Evolutionary conservation across 2,888 invertebrate species (phyloP), one percentile per base, ranked within the genome.

Genomic region (Uloborus plumipes): DNA sequence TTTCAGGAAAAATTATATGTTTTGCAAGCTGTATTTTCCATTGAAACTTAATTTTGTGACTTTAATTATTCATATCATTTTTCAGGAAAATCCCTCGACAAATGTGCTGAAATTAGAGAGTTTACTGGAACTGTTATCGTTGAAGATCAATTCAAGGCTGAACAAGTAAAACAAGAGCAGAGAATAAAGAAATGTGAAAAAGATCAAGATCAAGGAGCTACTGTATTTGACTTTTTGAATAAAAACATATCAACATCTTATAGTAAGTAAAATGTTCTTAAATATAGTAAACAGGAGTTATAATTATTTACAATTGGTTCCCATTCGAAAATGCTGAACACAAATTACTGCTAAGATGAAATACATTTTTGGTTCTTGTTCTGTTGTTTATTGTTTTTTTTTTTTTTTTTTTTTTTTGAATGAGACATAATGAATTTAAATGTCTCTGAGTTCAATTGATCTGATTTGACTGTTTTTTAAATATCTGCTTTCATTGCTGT

Each of bases 211-310:
- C 91, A 18, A 77, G 85, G 66, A 85, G 94, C 16, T 20, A 66
- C 84, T 87, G 92, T 95, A 1, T 95, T 95, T 87, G 92, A 93
- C 88, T 94, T 95, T 87, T 91, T 95, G 31, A 95, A 95, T 87
- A 90, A 91, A 70, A 92, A 92, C 20, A 88, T 94, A 16, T 65
- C 71, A 4, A 61, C 31, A n/a, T 49, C 39, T 58, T 47, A 13
- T 53, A 66, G 72, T 76, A 53, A 47, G 50, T 65, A 26, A 39
- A 16, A n/a, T n/a, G 18, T 53, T 26, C n/a, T 51, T 53, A 15
- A 66, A 55, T 55, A 18, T 1, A 22, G 26, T 61, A 61, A 20
- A 3, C 61, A 61, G n/a, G n/a, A n/a, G n/a, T n/a, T n/a, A n/a
- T n/a, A n/a, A n/a, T n/a, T n/a, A n/a, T n/a, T n/a, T n/a, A n/a